Evolutionary conservation across 2,888 invertebrate genomes (phyloP).

Genomic region (Acanthosoma haemorrhoidale): DNA sequence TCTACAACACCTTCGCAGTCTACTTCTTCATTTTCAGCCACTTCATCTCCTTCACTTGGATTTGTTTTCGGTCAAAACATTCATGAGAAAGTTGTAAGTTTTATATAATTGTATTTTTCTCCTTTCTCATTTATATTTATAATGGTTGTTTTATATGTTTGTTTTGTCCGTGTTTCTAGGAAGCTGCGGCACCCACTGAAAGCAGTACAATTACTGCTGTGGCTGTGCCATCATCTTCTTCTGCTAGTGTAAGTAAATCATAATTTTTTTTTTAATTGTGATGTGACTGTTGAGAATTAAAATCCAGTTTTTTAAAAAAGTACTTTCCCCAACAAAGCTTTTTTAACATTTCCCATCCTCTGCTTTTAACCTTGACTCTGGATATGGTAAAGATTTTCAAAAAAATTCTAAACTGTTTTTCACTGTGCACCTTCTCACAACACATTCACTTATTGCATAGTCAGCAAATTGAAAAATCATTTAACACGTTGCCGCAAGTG

Average conservation of each 20-base stretch:
- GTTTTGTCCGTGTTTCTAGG: slow-evolving; percentile 30
- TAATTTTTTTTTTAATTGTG: neutral
- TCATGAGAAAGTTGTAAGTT: slow-evolving; percentile 65
- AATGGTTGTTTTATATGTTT: neutral
- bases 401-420: too few species aligned
- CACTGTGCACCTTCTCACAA: too few species aligned
- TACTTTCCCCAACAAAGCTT: too few species aligned
- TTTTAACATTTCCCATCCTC: too few species aligned
- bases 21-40: slow-evolving; percentile 15
- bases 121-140: neutral
- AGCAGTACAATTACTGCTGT: slow-evolving; percentile 11
- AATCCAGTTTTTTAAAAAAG: too few species aligned
- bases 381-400: too few species aligned
- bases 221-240: slow-evolving; percentile 18
- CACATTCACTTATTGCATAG: too few species aligned
- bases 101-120: neutral
- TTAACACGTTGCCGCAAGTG: too few species aligned
- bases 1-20: slow-evolving; percentile 15
- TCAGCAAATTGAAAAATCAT: too few species aligned
- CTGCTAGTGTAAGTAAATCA: neutral
- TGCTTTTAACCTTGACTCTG: too few species aligned
- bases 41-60: slow-evolving; percentile 52
- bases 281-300: too few species aligned
- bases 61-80: slow-evolving; percentile 92
- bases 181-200: slow-evolving; percentile 31